phyloP scores from a whole-genome alignment of 2,113 vertebrate genomes.

The Rhagologus leucostigma region DNA sequence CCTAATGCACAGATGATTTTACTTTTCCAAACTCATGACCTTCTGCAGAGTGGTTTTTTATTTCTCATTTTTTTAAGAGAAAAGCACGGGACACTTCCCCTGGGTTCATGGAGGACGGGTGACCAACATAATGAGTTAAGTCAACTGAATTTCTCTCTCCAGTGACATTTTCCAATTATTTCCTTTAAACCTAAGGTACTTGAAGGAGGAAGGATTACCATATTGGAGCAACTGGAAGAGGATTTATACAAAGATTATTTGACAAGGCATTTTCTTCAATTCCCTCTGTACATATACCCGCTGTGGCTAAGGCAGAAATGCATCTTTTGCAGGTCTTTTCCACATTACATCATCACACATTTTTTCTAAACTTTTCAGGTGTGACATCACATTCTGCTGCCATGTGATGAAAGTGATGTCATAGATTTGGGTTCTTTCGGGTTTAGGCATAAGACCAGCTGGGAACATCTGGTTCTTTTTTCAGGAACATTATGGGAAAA shows the following conservation, averaged over 20 bases:
- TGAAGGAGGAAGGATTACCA: background rate
- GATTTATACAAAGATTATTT: background rate
- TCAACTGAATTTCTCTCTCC: background rate
- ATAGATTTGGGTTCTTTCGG: background rate
- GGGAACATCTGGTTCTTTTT: background rate
- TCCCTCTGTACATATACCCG: background rate
- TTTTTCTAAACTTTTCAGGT: background rate
- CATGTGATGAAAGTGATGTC: background rate
- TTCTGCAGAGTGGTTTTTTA: background rate
- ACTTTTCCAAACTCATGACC: slow-evolving; percentile 4
- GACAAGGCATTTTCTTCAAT: background rate
- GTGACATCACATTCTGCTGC: background rate
- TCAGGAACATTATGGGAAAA: background rate
- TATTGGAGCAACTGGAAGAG: background rate
- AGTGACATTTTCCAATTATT: background rate
- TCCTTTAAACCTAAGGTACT: background rate
- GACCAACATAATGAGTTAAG: background rate
- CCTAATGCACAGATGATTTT: background rate
- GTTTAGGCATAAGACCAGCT: background rate
- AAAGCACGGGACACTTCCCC: background rate
- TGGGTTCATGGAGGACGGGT: background rate
- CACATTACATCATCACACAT: background rate
- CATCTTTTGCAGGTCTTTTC: background rate
- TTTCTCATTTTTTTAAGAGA: background rate
- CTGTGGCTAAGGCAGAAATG: background rate